Percentiles rank a stretch among this genome's conserved stretches.
Conservation (phyloP, 2,888 invertebrate species). For the Nebria salina region DNA sequence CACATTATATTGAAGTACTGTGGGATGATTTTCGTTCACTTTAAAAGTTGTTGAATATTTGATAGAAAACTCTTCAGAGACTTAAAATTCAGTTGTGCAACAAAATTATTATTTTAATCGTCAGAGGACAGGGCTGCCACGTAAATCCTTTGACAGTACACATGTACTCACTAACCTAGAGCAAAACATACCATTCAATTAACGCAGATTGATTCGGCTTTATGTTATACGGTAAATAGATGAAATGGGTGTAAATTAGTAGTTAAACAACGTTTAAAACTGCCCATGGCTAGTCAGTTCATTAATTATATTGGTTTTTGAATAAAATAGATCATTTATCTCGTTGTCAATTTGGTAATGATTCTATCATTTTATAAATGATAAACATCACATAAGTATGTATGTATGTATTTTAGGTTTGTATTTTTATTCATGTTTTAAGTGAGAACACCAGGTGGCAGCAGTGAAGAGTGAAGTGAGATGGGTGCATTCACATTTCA, state of each 20-base stretch:
- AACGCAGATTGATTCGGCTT: not conserved
- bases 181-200: not conserved
- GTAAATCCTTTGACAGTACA: not conserved
- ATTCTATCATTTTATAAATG: too few species aligned
- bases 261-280: not conserved
- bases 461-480: not conserved
- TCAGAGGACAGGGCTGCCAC: not conserved
- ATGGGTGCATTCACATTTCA: constrained; percentile 1
- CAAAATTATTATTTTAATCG: not conserved
- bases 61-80: too few species aligned
- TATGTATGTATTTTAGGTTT: too few species aligned
- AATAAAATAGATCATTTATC: too few species aligned
- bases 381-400: too few species aligned
- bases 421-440: not conserved
- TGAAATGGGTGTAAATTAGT: not conserved
- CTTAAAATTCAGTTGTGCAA: not conserved
- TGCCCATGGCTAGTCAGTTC: not conserved
- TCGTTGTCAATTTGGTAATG: too few species aligned
- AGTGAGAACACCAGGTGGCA: not conserved
- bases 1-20: too few species aligned
- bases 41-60: too few species aligned
- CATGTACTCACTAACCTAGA: not conserved
- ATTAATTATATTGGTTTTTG: not conserved
- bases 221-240: not conserved
- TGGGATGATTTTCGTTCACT: too few species aligned